A percentile compares a stretch with the other conserved stretches of the same genome.
Conservation (phyloP, 2,797 vertebrate genomes). For the Mormyrus hasselquistii region DNA sequence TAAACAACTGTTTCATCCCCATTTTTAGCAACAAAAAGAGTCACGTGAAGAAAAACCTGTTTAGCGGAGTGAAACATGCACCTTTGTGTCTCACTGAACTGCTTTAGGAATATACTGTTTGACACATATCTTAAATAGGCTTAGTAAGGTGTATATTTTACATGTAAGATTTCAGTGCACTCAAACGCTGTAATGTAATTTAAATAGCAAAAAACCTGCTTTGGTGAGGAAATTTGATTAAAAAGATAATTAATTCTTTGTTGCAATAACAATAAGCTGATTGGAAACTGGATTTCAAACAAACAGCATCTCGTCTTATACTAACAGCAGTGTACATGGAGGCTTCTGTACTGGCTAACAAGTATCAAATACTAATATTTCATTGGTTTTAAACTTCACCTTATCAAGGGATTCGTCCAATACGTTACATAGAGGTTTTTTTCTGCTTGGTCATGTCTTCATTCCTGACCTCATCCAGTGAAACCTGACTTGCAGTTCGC, state of each 20-base stretch:
- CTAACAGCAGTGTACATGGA: not conserved
- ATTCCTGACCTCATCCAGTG: not conserved
- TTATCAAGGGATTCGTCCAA: not conserved
- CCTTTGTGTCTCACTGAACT: not conserved
- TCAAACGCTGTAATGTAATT: not conserved
- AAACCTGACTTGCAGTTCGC: not conserved
- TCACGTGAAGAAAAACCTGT: not conserved
- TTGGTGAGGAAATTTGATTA: not conserved
- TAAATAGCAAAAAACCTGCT: not conserved
- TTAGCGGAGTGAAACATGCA: not conserved
- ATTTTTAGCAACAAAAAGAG: not conserved
- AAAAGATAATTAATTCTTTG: not conserved
- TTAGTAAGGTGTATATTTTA: not conserved
- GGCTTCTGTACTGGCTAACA: not conserved
- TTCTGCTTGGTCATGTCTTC: not conserved
- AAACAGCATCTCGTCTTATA: not conserved
- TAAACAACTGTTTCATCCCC: not conserved
- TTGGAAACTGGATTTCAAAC: not conserved
- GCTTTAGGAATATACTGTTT: not conserved
- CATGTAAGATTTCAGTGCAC: not conserved
- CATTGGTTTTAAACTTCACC: not conserved
- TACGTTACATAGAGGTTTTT: not conserved
- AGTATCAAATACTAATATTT: not conserved
- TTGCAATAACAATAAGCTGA: not conserved
- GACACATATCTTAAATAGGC: not conserved